Evolutionary conservation across 2,888 invertebrate genomes (phyloP).

Genomic region (Sarcophaga carnaria): DNA sequence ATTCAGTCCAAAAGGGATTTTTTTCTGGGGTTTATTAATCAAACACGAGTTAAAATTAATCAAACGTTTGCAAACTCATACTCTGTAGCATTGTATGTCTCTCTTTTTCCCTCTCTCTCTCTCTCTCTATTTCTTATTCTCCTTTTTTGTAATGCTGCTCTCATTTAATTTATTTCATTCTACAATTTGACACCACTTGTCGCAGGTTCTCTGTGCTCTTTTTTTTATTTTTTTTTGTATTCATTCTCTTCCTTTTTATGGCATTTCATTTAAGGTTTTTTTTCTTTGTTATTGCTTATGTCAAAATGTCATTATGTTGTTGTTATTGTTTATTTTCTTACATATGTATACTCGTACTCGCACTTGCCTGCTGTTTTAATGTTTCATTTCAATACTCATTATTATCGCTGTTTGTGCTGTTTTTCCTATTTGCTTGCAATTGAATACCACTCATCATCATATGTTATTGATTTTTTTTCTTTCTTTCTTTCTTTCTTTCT

Average conservation of each 20-base stretch:
- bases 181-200: conserved; percentile 59
- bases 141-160: conserved; percentile 9
- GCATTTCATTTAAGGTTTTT: conserved; percentile 9
- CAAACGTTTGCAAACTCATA: no score
- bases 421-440: conserved; percentile 51
- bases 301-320: conserved; percentile 36
- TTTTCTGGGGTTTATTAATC: no score
- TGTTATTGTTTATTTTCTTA: conserved; percentile 9
- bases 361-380: conserved; percentile 10
- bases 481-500: conserved; percentile 37
- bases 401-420: not conserved
- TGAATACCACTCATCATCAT: conserved; percentile 72
- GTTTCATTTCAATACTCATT: conserved; percentile 21
- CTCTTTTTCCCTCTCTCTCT: conserved; percentile 14
- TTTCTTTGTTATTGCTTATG: conserved; percentile 15
- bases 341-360: no score
- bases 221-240: not conserved
- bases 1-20: no score
- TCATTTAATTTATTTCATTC: conserved; percentile 18
- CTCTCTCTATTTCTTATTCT: conserved; percentile 16
- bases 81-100: not conserved
- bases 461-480: conserved; percentile 78
- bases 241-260: conserved; percentile 22
- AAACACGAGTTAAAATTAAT: no score
- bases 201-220: conserved; percentile 37